These are phyloP conservation scores for Merluccius polli DNA, from an alignment of 2,797 vertebrate species.

Conservation along the genomic window DNA sequence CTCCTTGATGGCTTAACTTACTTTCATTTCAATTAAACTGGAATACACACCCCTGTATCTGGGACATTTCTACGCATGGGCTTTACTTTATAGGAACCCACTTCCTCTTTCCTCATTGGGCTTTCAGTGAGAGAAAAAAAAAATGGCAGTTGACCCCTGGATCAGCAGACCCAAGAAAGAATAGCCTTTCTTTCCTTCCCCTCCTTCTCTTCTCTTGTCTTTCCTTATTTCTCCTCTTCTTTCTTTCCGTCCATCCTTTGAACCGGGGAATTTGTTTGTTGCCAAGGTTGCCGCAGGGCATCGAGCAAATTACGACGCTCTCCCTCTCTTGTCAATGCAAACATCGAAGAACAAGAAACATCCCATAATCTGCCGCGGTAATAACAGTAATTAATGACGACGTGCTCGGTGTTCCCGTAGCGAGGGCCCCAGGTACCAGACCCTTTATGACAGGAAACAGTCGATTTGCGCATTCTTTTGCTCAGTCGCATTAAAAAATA, in stretches of 20 bases:
- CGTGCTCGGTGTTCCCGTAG: slow-evolving; percentile 55
- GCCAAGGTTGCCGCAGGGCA: background rate
- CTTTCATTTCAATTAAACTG: too few species aligned
- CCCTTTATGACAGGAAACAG: slow-evolving; percentile 68
- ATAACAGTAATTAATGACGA: slow-evolving; percentile 60
- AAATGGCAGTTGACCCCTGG: background rate
- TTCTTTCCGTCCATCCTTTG: background rate
- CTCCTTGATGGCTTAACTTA: too few species aligned
- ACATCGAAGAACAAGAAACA: slow-evolving; percentile 4
- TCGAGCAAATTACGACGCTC: slow-evolving; percentile 7
- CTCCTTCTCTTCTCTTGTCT: background rate
- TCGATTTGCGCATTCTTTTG: slow-evolving; percentile 58
- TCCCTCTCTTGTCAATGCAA: slow-evolving; percentile 16
- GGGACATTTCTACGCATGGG: background rate
- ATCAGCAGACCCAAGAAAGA: background rate
- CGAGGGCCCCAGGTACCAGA: slow-evolving; percentile 55
- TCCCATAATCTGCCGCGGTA: slow-evolving; percentile 25
- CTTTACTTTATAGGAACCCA: background rate
- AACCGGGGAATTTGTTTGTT: background rate
- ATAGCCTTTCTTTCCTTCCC: background rate
- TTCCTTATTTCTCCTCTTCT: background rate
- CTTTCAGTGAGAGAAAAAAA: background rate
- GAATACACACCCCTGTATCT: too few species aligned
- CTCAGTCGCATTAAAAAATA: slow-evolving; percentile 49
- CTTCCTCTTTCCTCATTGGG: background rate